Evolutionary conservation across 2,888 invertebrate genomes (phyloP).

Genomic region (Sipunculus nudus): DNA sequence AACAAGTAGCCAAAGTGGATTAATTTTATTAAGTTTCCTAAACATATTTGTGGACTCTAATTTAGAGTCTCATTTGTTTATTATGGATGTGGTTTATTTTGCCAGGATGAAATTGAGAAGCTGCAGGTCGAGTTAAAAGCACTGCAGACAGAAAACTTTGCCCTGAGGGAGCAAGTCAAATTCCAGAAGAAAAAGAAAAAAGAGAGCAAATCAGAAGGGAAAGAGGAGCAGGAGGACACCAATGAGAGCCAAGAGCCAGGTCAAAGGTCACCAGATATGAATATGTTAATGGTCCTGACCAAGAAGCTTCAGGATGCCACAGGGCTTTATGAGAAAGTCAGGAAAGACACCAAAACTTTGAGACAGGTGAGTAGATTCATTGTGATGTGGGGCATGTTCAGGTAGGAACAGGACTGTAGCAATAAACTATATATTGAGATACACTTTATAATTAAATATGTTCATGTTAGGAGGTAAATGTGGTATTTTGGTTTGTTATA

Average conservation of each 20-base stretch:
- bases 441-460: no score
- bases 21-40: no score
- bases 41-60: no score
- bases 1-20: no score
- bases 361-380: conserved; percentile 53
- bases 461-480: no score
- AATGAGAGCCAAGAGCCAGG: neutral
- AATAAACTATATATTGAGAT: no score
- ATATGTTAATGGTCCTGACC: conserved; percentile 21
- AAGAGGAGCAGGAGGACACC: neutral
- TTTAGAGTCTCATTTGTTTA: no score
- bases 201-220: neutral
- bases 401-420: no score
- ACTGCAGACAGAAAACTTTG: conserved; percentile 41
- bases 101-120: conserved; percentile 55
- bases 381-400: no score
- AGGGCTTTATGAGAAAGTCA: conserved; percentile 51
- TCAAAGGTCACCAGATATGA: conserved; percentile 1
- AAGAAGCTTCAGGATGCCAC: conserved; percentile 57
- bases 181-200: neutral
- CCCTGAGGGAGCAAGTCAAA: conserved; percentile 10
- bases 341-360: conserved; percentile 46
- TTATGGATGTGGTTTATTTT: no score
- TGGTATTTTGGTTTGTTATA: no score
- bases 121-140: conserved; percentile 51